Evolutionary conservation across 2,888 invertebrate genomes (phyloP), one percentile per base, ranked within the genome.

Genomic region (Leuctra nigra): DNA sequence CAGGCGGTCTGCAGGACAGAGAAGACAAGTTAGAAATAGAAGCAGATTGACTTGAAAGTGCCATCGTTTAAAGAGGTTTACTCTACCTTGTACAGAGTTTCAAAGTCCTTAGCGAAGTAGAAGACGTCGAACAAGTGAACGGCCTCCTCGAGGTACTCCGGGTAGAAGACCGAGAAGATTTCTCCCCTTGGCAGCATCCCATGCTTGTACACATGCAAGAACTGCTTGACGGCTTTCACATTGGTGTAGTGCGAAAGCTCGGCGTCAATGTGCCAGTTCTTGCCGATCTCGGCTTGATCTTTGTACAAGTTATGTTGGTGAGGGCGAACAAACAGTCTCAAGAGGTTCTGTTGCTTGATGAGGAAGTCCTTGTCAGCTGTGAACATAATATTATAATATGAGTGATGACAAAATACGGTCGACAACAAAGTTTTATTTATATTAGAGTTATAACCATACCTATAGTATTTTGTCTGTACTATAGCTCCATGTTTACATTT

Each of bases 81-180:
- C 4, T 41, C 52, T 58, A 60, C 63, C 59, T 76, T 76, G 69
- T 77, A 78, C 72, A 84, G 81, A 54, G 77, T 77, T 1, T 76
- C 75, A 65, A 79, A 83, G 69, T 80, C 78, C 66, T 78, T 80
- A 50, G 83, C 80, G 59, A 76, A 76, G 70, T 73, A 78, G 66
- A 84, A 74, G 18, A 82, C 67, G 48, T 80, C 71, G 73, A 77
- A 82, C 2, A 75, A 62, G n/a, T 66, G 62, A 7, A 75, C 70
- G 4, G 77, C 75, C 64, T 81, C 77, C 41, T 76, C 71, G 57
- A 73, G 69, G 61, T 77, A 67, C 2, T 68, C 64, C 0, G 64
- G 55, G 44, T 73, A 68, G 61, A 67, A 71, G 6, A 69, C 14
- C 1, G 80, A 77, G 69, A 77, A 81, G 50, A 77, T 67, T 39